Base-by-base conservation (phyloP, 1,140 invertebrate species). In the Drosophila bipectinata region DNA sequence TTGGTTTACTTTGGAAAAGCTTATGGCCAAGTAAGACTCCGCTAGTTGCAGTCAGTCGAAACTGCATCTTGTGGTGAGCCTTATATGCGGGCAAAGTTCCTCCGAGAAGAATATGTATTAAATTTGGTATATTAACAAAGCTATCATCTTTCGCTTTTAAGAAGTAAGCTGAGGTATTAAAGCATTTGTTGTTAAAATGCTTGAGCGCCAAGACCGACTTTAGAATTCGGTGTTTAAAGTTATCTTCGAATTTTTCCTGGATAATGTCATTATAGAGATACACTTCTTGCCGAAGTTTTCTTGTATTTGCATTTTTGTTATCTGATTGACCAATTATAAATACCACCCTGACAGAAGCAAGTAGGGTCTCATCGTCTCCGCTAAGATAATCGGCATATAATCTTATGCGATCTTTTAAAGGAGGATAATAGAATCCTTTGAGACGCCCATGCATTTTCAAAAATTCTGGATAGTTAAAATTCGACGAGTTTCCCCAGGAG, bases 211-310 rank as follows among this genome's bases (percentile, higher is more conserved):
- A 95, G 12, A 97, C 94, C n/a, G 96, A 96, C 90, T 99, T 99
- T 9, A 98, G 91, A 0, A 97, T 98, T 55, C 98, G 92, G 94
- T 99, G 98, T 89, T 97, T 96, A 91, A 98, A 98, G 1, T 95
- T 95, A 91, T 99, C 98, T 7, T 96, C 84, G 88, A 98, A 98
- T 57, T 95, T 94, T 92, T 98, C 97, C 92, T 98, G 96, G 41
- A 99, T 95, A 12, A 99, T 95, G 92, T 99, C 98, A 28, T 95
- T 77, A 49, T 91, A 75, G 30, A 67, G 67, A 24, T 84, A 18
- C 14, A 1, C 1, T 18, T 15, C 15, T 9, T 18, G 5, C 0
- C 1, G 3, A 45, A 45, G 39, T 7, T 41, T 41, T 1, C n/a
- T 41, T 10, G 8, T 41, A 3, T 2, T n/a, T 45, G 1, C 14